Base-by-base conservation (phyloP, 2,888 invertebrate species). In the Drosophila macrospina region DNA sequence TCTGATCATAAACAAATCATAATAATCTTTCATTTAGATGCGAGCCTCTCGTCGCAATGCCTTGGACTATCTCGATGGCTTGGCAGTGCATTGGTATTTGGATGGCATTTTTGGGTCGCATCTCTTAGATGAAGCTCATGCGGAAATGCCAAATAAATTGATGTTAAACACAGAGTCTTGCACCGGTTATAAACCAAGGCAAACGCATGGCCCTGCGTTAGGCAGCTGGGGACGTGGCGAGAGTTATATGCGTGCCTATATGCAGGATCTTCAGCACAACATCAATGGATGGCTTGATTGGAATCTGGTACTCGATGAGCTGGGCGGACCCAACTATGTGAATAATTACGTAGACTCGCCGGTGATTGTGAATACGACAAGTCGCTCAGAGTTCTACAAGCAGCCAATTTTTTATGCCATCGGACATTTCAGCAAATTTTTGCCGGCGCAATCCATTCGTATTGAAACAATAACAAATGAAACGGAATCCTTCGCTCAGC, bases 211-310 rank as follows among this genome's bases (percentile, higher is more conserved):
- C 50, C 96, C 97, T 0, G 86, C 92, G 13, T 90, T 97, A 15
- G 97, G 98, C 10, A 95, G 95, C 11, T 98, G 98, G 97, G 80
- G 91, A 1, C 93, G 97, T 72, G 97, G 94, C 0, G 94, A 95
- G 78, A 86, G 85, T 42, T 97, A 97, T 87, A 93, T 95, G 91
- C 85, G 86, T n/a, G 91, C 95, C 74, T 96, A 96, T 56, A 93
- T 97, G 15, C 92, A 94, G 94, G 96, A 96, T 91, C 89, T 97
- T 41, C 95, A 95, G 80, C 94, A 97, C 91, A 95, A 94, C 93
- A 95, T 96, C 0, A 94, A 94, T 30, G 98, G 97, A 1, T 98
- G 98, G 98, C 93, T 97, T 0, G 98, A 98, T 91, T 98, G 98
- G 98, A 98, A 98, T 91, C 92, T 98, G 56, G 96, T 95, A 24